These are phyloP conservation scores for Drosophila rellima DNA, from an alignment of 2,888 invertebrate species.

Conservation along the genomic window DNA sequence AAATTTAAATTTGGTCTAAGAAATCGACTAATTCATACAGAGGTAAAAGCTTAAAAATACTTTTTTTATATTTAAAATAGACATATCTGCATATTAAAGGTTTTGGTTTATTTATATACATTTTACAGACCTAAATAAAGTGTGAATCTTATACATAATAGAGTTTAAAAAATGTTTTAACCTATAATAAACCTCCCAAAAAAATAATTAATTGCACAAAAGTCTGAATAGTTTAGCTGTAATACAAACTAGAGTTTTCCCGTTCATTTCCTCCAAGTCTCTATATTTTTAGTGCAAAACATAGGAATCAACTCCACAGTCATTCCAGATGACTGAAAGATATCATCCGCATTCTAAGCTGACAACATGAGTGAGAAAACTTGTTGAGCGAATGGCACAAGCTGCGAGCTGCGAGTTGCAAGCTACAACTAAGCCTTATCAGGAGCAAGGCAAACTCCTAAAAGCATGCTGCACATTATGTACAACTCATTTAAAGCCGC, in stretches of 20 bases:
- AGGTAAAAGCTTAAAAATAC: no score
- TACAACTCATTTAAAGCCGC: slow-evolving; percentile 76
- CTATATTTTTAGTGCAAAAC: neutral
- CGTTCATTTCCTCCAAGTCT: neutral
- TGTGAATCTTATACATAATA: no score
- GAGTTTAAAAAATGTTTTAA: no score
- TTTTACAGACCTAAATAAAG: no score
- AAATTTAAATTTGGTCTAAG: no score
- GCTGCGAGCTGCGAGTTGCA: slow-evolving; percentile 12
- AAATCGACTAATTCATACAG: no score
- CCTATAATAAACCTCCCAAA: no score
- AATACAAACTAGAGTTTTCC: neutral
- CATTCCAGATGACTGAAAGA: slow-evolving; percentile 13
- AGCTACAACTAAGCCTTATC: slow-evolving; percentile 49
- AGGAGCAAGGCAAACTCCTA: slow-evolving; percentile 37
- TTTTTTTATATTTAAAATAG: no score
- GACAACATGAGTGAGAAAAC: slow-evolving; percentile 74
- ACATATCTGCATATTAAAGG: no score
- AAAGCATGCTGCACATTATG: slow-evolving; percentile 61
- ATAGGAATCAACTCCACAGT: slow-evolving; percentile 32
- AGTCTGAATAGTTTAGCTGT: neutral
- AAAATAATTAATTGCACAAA: no score
- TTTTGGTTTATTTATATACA: no score
- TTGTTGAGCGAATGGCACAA: slow-evolving; percentile 61
- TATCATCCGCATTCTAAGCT: slow-evolving; percentile 56